Conservation (phyloP, 2,888 invertebrate genomes). For the Brachynemurus nebulosus region DNA sequence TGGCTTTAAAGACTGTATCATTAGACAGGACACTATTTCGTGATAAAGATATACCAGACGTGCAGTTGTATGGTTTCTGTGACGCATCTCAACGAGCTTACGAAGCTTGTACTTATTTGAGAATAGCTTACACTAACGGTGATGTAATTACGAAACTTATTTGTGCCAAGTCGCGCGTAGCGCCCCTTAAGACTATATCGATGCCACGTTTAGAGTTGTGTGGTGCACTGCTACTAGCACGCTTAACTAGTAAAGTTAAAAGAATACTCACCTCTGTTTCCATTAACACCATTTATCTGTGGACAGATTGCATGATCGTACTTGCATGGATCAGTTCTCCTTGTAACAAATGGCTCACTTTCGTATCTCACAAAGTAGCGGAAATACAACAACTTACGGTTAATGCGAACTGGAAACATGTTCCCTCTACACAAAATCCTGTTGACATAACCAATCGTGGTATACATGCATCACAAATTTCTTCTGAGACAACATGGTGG, state of each 20-base stretch:
- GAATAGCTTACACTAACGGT: background rate
- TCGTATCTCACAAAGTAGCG: background rate
- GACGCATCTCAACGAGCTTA: background rate
- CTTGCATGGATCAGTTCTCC: background rate
- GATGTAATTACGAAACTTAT: background rate
- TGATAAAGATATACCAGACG: too few relatives aligned
- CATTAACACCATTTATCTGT: too few relatives aligned
- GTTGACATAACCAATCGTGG: background rate
- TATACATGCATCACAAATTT: too few relatives aligned
- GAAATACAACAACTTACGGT: background rate
- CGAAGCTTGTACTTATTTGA: background rate
- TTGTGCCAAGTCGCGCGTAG: conserved; percentile 12
- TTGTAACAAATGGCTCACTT: background rate
- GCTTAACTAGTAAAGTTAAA: background rate
- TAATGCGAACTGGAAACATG: background rate
- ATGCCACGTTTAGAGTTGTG: conserved; percentile 11
- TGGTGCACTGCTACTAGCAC: background rate
- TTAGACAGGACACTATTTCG: too few relatives aligned
- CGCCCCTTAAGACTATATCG: conserved; percentile 7
- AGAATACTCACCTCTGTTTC: background rate
- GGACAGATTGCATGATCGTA: too few relatives aligned
- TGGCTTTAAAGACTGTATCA: too few relatives aligned
- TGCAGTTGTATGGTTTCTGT: background rate
- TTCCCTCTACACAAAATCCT: background rate
- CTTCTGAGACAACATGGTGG: too few relatives aligned